These are phyloP conservation scores for Anguilla megastoma DNA, from an alignment of 2,797 vertebrate genomes.

Conservation along the genomic window DNA sequence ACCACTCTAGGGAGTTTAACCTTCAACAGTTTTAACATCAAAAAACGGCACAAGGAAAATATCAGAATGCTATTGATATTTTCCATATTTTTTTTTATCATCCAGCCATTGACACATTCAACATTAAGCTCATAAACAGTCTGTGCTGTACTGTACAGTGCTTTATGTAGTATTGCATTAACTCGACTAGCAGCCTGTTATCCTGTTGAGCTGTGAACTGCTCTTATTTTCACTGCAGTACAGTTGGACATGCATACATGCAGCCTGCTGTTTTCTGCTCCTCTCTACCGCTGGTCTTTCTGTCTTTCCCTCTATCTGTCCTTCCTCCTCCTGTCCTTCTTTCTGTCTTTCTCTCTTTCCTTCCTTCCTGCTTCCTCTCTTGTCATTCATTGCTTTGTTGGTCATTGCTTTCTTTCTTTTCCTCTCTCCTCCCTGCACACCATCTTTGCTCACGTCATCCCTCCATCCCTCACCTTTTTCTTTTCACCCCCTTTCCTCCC, in stretches of 20 bases:
- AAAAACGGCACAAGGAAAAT: slow-evolving; percentile 28
- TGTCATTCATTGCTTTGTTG: slow-evolving; percentile 42
- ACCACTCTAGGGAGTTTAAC: neutral
- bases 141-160: slow-evolving; percentile 2
- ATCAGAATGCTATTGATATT: slow-evolving; percentile 42
- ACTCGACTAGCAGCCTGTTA: neutral
- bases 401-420: slow-evolving; percentile 51
- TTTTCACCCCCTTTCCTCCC: neutral
- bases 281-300: slow-evolving; percentile 38
- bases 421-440: slow-evolving; percentile 25
- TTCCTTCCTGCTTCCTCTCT: slow-evolving; percentile 36
- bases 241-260: neutral
- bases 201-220: neutral
- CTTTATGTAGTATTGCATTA: neutral
- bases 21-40: neutral
- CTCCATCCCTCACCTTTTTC: slow-evolving; percentile 30
- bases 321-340: slow-evolving; percentile 39
- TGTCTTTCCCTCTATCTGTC: slow-evolving; percentile 31
- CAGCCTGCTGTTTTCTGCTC: slow-evolving; percentile 34
- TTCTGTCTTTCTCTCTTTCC: neutral
- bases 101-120: neutral
- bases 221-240: neutral
- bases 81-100: slow-evolving; percentile 1
- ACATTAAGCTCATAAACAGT: neutral
- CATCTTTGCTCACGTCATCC: slow-evolving; percentile 47